Conservation (phyloP, 2,797 vertebrate species). For the Parotocinclus haroldoi region DNA sequence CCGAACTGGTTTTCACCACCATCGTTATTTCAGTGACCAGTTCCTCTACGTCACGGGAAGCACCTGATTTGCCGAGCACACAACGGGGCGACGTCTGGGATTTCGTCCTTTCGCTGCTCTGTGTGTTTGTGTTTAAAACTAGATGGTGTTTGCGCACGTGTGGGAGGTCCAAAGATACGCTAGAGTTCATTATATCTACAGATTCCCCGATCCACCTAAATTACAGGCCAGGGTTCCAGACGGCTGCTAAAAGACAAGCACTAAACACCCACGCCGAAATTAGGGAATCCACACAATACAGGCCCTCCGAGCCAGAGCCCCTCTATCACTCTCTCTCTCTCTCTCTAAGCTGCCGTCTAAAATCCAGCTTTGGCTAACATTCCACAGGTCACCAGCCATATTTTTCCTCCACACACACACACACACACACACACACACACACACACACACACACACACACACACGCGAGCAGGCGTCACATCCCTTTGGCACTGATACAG, state of each 20-base stretch:
- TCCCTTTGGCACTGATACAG: slow-evolving; percentile 28
- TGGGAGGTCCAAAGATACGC: slow-evolving; percentile 6
- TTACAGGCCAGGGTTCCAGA: slow-evolving; percentile 27
- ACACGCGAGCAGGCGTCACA: slow-evolving; percentile 42
- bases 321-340: slow-evolving; percentile 2
- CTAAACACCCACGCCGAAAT: slow-evolving; percentile 27
- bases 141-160: background rate
- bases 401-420: slow-evolving; percentile 41
- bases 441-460: slow-evolving; percentile 12
- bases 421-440: slow-evolving; percentile 12
- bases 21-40: background rate
- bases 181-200: slow-evolving; percentile 34
- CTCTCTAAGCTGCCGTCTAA: slow-evolving; percentile 13
- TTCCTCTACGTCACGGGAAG: background rate
- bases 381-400: slow-evolving; percentile 42
- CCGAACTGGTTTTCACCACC: background rate
- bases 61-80: background rate
- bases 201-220: slow-evolving; percentile 32
- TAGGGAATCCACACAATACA: slow-evolving; percentile 22
- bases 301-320: slow-evolving; percentile 1
- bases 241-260: slow-evolving; percentile 14
- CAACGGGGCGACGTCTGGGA: no score
- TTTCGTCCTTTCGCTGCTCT: no score
- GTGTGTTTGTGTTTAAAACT: no score
- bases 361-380: slow-evolving; percentile 28